Evolutionary conservation across 1,140 invertebrate species (phyloP).

Genomic region (Bicyclus anynana): DNA sequence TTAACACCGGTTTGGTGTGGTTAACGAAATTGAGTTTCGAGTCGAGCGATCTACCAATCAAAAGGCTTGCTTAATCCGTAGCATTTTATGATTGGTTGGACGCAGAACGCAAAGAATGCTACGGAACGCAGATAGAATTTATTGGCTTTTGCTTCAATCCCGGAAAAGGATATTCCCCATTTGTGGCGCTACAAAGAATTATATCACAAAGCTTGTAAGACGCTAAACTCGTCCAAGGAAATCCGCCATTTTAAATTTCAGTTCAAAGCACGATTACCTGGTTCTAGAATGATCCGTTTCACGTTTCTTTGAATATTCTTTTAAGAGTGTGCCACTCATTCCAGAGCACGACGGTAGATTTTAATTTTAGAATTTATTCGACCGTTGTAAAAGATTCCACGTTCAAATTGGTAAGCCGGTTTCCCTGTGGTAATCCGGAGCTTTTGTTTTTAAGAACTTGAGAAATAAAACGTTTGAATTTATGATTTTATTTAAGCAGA

Average conservation of each 20-base stretch:
- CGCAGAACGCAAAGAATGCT: too few species aligned
- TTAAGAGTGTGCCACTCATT: not conserved
- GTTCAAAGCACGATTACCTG: not conserved
- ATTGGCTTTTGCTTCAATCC: not conserved
- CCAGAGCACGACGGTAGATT: not conserved
- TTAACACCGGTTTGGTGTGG: too few species aligned
- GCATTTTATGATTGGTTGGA: too few species aligned
- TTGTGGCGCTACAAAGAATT: not conserved
- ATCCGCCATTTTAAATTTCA: constrained; percentile 1
- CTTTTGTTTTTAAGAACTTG: not conserved
- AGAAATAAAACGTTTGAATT: not conserved
- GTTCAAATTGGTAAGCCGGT: not conserved
- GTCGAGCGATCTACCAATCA: too few species aligned
- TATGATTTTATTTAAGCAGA: too few species aligned
- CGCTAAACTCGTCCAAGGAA: not conserved
- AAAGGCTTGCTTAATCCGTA: too few species aligned
- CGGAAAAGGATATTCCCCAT: not conserved
- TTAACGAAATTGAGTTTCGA: too few species aligned
- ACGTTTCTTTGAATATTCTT: not conserved
- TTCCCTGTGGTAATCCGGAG: not conserved
- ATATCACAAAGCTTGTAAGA: not conserved
- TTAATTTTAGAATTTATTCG: not conserved
- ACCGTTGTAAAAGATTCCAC: not conserved
- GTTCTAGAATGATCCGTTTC: not conserved
- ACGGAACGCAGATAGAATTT: too few species aligned